Base-by-base conservation (phyloP, 2,113 vertebrate species). In the Chiloscyllium plagiosum region DNA sequence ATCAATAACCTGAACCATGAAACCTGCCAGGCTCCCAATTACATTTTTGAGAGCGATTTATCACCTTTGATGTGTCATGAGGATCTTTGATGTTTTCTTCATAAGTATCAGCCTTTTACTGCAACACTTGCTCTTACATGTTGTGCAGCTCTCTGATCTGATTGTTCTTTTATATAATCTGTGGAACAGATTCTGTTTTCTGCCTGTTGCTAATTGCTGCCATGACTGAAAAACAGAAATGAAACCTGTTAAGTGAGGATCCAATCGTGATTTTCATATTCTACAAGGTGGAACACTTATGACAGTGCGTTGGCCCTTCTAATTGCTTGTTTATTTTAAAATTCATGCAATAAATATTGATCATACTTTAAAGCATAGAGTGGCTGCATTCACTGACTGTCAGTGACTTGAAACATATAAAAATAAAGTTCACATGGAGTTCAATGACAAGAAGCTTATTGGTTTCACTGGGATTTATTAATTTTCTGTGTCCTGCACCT, bases 391-490 rank as follows among this genome's bases (percentile, higher is more conserved):
- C 92, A 69, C 10, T 72, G 94, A 72, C 65, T 95, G 94, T 50
- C 37, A 52, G 68, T 72, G 42, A 52, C 68, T 95, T 26, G 24
- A 95, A 70, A 72, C 22, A 4, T 95, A 50, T 72, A 95, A 95
- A 95, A 95, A 72, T 95, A 95, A 72, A 95, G 94, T 70, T 97
- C 97, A 97, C 96, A 96, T 96, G 96, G 96, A 97, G 97, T 96
- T 97, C 96, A 96, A 94, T 96, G 97, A 97, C 97, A 97, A 50
- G 56, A 42, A 97, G 95, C 97, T 97, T 97, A 97, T 97, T 97
- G 96, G 97, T 97, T 98, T 98, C 96, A 12, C 89, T 96, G 97
- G 97, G 97, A 97, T 97, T 98, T 98, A 97, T 97, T 98, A 97
- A 97, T 97, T 96, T 97, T 96, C 97, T 97, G 78, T 96, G 97